A percentile compares a stretch with the other conserved stretches of the same genome.
phyloP scores from a whole-genome alignment of 1,140 invertebrate species.

The Drosophila tristis region DNA sequence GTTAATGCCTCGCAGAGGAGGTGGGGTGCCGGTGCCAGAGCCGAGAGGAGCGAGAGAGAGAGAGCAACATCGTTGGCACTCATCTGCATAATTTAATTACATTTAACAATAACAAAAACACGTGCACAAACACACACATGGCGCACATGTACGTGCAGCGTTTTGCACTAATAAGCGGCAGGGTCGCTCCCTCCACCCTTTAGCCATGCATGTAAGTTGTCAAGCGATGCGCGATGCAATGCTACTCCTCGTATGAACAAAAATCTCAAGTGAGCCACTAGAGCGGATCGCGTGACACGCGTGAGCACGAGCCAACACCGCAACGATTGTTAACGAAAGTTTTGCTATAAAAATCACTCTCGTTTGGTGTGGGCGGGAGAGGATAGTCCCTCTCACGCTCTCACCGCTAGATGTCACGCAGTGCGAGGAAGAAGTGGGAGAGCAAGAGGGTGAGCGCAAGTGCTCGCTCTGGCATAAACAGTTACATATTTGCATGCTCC shows the following conservation, averaged over 20 bases:
- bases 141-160: conserved; percentile 53
- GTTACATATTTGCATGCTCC: conserved; percentile 70
- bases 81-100: conserved; percentile 81
- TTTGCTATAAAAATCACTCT: background rate
- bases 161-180: conserved; percentile 73
- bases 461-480: conserved; percentile 61
- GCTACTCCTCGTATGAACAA: conserved; percentile 27
- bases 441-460: background rate
- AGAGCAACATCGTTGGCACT: conserved; percentile 56
- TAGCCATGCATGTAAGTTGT: conserved; percentile 40
- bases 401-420: conserved; percentile 17
- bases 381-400: background rate
- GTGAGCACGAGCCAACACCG: background rate
- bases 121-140: conserved; percentile 25
- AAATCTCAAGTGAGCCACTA: conserved; percentile 56
- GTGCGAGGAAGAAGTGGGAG: conserved; percentile 6
- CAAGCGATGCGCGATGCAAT: conserved; percentile 49
- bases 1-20: conserved; percentile 46
- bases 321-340: background rate
- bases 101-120: conserved; percentile 78
- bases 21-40: conserved; percentile 1
- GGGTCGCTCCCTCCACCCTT: conserved; percentile 17
- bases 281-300: conserved; percentile 13
- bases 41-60: conserved; percentile 1
- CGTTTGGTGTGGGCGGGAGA: background rate